phyloP scores from a whole-genome alignment of 2,888 invertebrate genomes.

The Pollenia griseotomentosa region DNA sequence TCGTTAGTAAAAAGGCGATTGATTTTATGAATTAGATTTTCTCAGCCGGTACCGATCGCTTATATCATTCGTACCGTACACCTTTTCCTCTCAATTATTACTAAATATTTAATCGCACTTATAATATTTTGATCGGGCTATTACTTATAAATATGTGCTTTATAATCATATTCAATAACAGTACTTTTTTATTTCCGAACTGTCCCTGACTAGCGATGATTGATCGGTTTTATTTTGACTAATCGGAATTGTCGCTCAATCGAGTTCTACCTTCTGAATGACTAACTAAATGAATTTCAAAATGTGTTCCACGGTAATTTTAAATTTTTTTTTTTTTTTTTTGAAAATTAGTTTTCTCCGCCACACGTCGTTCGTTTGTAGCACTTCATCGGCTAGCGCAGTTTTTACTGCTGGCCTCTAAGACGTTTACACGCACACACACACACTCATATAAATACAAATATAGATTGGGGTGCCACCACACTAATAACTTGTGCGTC shows the following conservation, averaged over 20 bases:
- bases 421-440: constrained; percentile 13
- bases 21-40: constrained; percentile 24
- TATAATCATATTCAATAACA: constrained; percentile 2
- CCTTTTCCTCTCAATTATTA: constrained; percentile 37
- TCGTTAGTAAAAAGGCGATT: constrained; percentile 53
- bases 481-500: constrained; percentile 50
- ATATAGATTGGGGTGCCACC: constrained; percentile 14
- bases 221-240: constrained; percentile 45
- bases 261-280: constrained; percentile 71
- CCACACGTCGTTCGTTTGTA: constrained; percentile 55
- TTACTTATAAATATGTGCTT: background rate
- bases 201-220: constrained; percentile 35
- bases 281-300: constrained; percentile 63
- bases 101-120: constrained; percentile 6
- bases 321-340: constrained; percentile 5
- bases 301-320: constrained; percentile 61
- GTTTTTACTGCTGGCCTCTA: constrained; percentile 57
- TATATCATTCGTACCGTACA: background rate
- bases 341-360: constrained; percentile 50
- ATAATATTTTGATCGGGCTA: background rate
- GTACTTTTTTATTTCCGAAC: constrained; percentile 30
- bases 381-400: constrained; percentile 40
- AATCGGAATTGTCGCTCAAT: constrained; percentile 63
- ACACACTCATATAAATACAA: background rate
- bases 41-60: constrained; percentile 22